Conservation (phyloP, 2,888 invertebrate species). For the Chaitophorus viminalis region DNA sequence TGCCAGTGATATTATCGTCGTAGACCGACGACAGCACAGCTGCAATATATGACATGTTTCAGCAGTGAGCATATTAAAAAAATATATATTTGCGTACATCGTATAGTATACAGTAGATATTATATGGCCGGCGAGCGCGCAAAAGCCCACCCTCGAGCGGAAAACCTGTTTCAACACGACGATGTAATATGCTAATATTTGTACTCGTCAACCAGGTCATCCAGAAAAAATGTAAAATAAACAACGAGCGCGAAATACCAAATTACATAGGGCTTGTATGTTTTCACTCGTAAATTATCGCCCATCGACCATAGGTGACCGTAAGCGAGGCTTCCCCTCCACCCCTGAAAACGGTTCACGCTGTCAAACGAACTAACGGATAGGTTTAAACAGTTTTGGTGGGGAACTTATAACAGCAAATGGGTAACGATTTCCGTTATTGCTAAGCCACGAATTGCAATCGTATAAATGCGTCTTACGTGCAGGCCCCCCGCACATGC, state of each 20-base stretch:
- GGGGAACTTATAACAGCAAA: too few species aligned
- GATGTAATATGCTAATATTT: constrained; percentile 35
- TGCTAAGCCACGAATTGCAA: background rate
- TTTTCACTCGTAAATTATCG: constrained; percentile 4
- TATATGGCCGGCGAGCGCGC: background rate
- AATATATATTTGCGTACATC: too few species aligned
- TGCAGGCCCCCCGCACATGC: too few species aligned
- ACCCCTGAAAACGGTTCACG: background rate
- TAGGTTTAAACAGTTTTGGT: background rate
- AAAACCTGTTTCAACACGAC: constrained; percentile 37
- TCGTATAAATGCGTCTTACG: background rate
- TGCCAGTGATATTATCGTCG: background rate
- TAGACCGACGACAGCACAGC: background rate
- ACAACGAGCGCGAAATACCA: background rate
- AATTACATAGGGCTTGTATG: background rate
- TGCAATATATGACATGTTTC: background rate
- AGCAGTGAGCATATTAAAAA: background rate
- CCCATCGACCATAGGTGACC: background rate
- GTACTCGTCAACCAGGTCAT: constrained; percentile 37
- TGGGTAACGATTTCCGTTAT: background rate
- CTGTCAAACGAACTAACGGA: background rate
- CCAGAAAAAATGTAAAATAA: background rate
- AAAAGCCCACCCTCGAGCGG: constrained; percentile 10
- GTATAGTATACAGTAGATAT: too few species aligned
- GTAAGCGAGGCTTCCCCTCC: background rate